phyloP scores from a whole-genome alignment of 2,113 vertebrate species.

The Manacus vitellinus region DNA sequence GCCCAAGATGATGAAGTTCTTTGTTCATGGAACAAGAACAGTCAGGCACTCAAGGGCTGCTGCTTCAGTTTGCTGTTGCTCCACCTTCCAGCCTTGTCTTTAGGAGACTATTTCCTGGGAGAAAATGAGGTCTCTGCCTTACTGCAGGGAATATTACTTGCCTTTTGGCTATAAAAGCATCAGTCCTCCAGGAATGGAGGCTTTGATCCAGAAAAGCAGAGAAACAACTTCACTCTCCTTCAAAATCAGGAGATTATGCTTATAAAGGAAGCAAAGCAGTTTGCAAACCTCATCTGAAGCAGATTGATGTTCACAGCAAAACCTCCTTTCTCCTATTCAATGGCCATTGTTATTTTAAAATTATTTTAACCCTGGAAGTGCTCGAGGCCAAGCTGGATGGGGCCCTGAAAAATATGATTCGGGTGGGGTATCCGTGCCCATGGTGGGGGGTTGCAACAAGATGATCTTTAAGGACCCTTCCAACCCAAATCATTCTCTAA shows the following conservation, averaged over 20 bases:
- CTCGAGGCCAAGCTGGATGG: accelerated
- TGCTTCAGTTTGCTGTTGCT: neutral
- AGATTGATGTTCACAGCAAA: neutral
- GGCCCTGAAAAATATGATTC: neutral
- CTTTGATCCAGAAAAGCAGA: neutral
- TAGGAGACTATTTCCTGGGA: neutral
- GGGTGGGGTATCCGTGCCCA: neutral
- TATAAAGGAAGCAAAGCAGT: neutral
- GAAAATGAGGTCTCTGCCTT: neutral
- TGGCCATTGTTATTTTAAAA: neutral
- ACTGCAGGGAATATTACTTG: neutral
- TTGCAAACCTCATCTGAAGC: neutral
- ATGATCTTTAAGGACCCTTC: neutral
- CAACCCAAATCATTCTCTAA: neutral
- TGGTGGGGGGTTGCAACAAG: accelerated
- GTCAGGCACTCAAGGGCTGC: neutral
- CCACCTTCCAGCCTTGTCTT: neutral
- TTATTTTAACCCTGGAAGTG: neutral
- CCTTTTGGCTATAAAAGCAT: neutral
- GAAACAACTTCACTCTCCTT: neutral
- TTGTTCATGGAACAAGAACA: neutral
- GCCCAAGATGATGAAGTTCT: neutral
- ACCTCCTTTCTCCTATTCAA: neutral
- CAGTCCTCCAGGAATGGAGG: neutral
- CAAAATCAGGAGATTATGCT: neutral